These are phyloP conservation scores for Macrotrachela quadricornifera DNA, from an alignment of 1,140 invertebrate genomes.

Conservation along the genomic window DNA sequence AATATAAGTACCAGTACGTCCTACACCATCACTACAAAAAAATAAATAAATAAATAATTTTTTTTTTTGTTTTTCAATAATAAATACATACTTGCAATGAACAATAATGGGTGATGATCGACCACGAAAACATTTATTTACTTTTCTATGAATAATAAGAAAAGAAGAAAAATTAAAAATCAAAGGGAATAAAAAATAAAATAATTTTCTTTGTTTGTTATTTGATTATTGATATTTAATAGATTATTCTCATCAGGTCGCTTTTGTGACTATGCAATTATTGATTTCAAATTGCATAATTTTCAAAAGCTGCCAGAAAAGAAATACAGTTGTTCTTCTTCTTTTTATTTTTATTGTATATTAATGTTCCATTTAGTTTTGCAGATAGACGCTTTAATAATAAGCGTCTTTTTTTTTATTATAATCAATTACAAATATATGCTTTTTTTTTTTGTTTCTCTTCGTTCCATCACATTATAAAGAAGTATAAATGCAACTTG, in stretches of 20 bases:
- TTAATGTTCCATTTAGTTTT: too few relatives aligned
- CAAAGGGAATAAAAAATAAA: conserved; percentile 2
- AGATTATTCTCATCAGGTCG: conserved; percentile 28
- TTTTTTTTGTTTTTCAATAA: too few relatives aligned
- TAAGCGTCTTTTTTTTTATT: too few relatives aligned
- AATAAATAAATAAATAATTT: too few relatives aligned
- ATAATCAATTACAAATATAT: too few relatives aligned
- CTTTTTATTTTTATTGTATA: too few relatives aligned
- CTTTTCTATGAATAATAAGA: conserved; percentile 51
- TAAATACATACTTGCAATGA: conserved; percentile 57
- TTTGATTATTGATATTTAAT: conserved; percentile 3
- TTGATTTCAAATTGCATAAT: conserved; percentile 35
- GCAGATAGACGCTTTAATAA: too few relatives aligned
- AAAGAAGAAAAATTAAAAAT: not conserved
- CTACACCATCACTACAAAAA: conserved; percentile 67
- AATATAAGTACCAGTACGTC: conserved; percentile 84
- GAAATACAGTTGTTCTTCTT: not conserved
- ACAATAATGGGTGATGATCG: conserved; percentile 91
- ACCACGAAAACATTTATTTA: conserved; percentile 94
- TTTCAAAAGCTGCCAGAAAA: conserved; percentile 37
- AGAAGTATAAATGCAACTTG: too few relatives aligned
- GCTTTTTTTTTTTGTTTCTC: too few relatives aligned
- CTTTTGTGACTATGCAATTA: conserved; percentile 47
- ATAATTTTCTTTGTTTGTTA: not conserved
- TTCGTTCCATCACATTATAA: too few relatives aligned